Percentiles rank a stretch among this genome's conserved stretches.
Evolutionary conservation across 2,888 invertebrate genomes (phyloP).

Genomic region (Chloromyia formosa): DNA sequence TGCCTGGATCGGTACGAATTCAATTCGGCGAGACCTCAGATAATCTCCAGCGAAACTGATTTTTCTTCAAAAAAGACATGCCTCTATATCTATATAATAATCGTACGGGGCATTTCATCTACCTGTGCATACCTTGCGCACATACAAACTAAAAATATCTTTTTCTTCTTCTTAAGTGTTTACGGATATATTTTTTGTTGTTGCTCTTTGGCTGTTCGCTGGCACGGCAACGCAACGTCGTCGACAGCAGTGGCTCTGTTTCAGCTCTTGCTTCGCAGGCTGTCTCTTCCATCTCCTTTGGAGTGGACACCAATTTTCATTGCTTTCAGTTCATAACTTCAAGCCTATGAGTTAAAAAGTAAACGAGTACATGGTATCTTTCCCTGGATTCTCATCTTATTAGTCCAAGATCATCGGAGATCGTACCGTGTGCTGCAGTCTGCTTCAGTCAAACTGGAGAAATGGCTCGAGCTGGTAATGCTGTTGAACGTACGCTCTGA

Average conservation of each 20-base stretch:
- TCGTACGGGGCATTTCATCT: constrained; percentile 18
- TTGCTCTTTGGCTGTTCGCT: constrained; percentile 17
- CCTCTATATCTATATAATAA: constrained; percentile 36
- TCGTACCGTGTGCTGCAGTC: not conserved
- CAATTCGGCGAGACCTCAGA: constrained; percentile 35
- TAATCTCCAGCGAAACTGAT: constrained; percentile 41
- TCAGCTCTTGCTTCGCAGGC: not conserved
- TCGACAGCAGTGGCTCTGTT: too few species aligned
- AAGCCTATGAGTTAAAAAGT: too few species aligned
- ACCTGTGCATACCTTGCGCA: constrained; percentile 41
- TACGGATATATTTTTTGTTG: constrained; percentile 32
- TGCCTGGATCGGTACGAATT: constrained; percentile 61
- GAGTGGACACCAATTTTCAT: not conserved
- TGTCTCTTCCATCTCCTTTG: not conserved
- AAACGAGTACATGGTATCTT: not conserved
- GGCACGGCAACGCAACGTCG: too few species aligned
- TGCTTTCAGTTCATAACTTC: not conserved
- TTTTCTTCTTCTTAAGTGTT: constrained; percentile 42
- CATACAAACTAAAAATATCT: constrained; percentile 42
- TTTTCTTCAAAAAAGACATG: constrained; percentile 25
- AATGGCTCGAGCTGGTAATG: constrained; percentile 20
- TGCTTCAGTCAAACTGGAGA: not conserved
- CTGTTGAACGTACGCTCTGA: not conserved
- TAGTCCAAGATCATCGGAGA: not conserved
- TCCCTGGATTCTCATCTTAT: not conserved